These are phyloP conservation scores for Paramormyrops hopkinsi DNA, from an alignment of 2,797 vertebrate genomes.

Conservation along the genomic window DNA sequence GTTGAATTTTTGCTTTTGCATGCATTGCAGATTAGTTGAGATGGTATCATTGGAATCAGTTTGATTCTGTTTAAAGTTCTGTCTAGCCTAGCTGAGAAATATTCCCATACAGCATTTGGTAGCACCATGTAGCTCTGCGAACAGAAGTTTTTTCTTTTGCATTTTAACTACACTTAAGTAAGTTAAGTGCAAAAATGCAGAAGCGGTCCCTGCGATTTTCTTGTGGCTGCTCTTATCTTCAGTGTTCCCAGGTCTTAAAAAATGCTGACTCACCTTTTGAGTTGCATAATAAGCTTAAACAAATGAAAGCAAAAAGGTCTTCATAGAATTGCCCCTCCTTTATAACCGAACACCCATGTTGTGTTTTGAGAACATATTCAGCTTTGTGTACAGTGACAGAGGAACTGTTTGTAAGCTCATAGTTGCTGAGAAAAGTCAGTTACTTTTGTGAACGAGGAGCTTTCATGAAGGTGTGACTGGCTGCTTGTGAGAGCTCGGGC, in stretches of 20 bases:
- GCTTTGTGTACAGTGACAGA: not conserved
- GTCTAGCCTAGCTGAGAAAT: not conserved
- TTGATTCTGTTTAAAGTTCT: not conserved
- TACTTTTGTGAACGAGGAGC: not conserved
- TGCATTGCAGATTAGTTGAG: not conserved
- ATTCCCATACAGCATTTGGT: not conserved
- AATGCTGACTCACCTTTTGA: not conserved
- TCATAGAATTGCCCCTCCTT: not conserved
- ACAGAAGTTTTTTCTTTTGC: not conserved
- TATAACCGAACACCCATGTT: not conserved
- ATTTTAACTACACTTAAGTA: not conserved
- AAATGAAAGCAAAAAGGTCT: not conserved
- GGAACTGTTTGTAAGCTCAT: not conserved
- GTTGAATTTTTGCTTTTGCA: not conserved
- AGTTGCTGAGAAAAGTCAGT: not conserved
- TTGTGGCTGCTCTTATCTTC: not conserved
- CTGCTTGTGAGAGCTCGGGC: not conserved
- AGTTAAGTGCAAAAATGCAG: not conserved
- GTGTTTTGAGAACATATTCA: not conserved
- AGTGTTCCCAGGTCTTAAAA: conserved; percentile 4
- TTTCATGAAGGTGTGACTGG: not conserved
- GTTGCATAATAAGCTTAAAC: not conserved
- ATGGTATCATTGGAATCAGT: not conserved
- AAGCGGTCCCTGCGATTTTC: not conserved
- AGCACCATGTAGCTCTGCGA: not conserved